Conservation (phyloP, 2,797 vertebrate genomes). For the Euthynnus affinis region DNA sequence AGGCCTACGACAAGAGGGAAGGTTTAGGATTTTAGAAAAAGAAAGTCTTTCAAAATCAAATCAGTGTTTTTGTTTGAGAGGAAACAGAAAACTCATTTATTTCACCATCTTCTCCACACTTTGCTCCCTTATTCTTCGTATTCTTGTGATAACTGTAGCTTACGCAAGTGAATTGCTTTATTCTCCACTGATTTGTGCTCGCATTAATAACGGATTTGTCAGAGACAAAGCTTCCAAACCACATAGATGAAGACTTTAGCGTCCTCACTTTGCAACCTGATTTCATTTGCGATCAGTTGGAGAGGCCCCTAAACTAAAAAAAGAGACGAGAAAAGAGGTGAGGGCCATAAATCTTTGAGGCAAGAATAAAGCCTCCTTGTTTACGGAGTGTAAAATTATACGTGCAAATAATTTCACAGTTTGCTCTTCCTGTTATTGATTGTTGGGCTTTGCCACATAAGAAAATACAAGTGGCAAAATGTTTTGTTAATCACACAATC, state of each 20-base stretch:
- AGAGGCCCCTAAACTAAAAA: conserved; percentile 1
- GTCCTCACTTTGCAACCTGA: background rate
- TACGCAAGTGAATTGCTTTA: background rate
- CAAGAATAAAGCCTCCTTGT: background rate
- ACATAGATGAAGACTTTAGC: background rate
- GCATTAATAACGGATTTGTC: background rate
- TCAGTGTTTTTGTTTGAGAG: background rate
- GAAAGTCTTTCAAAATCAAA: background rate
- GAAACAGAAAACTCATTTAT: background rate
- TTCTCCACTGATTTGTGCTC: background rate
- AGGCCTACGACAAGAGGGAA: background rate
- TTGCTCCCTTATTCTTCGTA: background rate
- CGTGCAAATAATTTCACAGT: background rate
- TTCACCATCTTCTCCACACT: background rate
- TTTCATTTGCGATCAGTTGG: background rate
- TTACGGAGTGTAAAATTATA: background rate
- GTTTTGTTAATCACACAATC: background rate
- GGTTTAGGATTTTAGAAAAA: background rate
- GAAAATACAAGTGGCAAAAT: background rate
- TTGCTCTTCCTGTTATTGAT: conserved; percentile 5
- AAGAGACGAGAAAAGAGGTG: background rate
- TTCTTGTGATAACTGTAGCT: background rate
- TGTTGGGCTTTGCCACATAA: background rate
- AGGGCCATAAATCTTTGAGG: background rate
- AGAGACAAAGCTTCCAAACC: background rate